These are phyloP conservation scores for Fistularia commersonii DNA, from an alignment of 2,797 vertebrate genomes.

Conservation along the genomic window DNA sequence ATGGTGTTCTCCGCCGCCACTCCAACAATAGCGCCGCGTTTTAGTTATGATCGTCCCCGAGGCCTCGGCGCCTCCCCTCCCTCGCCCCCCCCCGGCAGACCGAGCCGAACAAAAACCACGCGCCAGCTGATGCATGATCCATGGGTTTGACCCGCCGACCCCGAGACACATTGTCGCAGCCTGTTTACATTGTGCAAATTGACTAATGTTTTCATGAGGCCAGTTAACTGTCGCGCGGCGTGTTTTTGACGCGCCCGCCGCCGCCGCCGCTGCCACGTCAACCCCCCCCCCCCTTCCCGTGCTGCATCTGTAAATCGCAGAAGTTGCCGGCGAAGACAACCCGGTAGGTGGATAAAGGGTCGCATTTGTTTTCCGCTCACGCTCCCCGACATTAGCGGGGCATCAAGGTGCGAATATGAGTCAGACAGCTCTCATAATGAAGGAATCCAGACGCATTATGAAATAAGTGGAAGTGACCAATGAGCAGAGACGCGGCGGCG, in stretches of 20 bases:
- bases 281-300: conserved; percentile 4
- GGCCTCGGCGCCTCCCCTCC: conserved; percentile 44
- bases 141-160: conserved; percentile 74
- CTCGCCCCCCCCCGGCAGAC: conserved; percentile 54
- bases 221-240: conserved; percentile 39
- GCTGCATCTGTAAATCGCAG: conserved; percentile 13
- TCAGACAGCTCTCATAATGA: conserved; percentile 95
- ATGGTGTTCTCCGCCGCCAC: conserved; percentile 70
- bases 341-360: conserved; percentile 29
- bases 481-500: conserved; percentile 82
- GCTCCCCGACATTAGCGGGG: conserved; percentile 87
- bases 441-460: conserved; percentile 87
- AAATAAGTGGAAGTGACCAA: conserved; percentile 91
- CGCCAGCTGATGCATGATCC: conserved; percentile 73
- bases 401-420: conserved; percentile 95
- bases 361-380: conserved; percentile 82
- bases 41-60: conserved; percentile 62
- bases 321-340: conserved; percentile 26
- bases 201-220: conserved; percentile 69
- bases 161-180: conserved; percentile 64
- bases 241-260: conserved; percentile 31
- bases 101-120: conserved; percentile 68
- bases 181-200: conserved; percentile 77
- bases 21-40: conserved; percentile 70
- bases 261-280: conserved; percentile 1